Evolutionary conservation across 2,888 invertebrate species (phyloP).

Genomic region (Epinotia nisella): DNA sequence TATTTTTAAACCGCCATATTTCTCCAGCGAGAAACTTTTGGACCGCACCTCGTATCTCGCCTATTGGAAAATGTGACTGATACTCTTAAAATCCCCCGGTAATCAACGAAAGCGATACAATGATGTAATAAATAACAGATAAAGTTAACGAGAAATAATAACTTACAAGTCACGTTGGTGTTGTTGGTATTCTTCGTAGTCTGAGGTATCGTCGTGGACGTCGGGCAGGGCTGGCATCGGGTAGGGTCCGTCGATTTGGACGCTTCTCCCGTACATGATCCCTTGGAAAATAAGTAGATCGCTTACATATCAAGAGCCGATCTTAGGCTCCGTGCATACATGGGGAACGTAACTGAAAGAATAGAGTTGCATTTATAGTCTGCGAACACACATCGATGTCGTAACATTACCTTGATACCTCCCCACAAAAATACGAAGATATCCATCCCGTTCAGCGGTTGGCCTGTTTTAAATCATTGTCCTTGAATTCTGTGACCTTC

Average conservation of each 20-base stretch:
- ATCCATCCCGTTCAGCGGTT: too few species aligned
- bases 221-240: constrained; percentile 56
- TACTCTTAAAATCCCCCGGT: not conserved
- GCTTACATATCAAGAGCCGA: not conserved
- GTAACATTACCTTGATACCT: not conserved
- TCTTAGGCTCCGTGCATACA: not conserved
- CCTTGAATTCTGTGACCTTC: too few species aligned
- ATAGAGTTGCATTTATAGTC: not conserved
- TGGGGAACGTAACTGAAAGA: not conserved
- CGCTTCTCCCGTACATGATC: constrained; percentile 51
- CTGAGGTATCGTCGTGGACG: constrained; percentile 48
- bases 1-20: too few species aligned
- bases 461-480: too few species aligned
- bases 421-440: too few species aligned
- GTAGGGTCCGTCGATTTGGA: constrained; percentile 51
- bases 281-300: constrained; percentile 41
- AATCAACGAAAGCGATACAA: not conserved
- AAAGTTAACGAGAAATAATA: not conserved
- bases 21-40: too few species aligned
- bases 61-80: too few species aligned
- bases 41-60: too few species aligned
- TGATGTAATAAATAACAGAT: too few species aligned
- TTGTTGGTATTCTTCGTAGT: constrained; percentile 49
- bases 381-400: not conserved
- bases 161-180: constrained; percentile 52